phyloP scores from a whole-genome alignment of 2,113 vertebrate genomes.

The Anseranas semipalmata region DNA sequence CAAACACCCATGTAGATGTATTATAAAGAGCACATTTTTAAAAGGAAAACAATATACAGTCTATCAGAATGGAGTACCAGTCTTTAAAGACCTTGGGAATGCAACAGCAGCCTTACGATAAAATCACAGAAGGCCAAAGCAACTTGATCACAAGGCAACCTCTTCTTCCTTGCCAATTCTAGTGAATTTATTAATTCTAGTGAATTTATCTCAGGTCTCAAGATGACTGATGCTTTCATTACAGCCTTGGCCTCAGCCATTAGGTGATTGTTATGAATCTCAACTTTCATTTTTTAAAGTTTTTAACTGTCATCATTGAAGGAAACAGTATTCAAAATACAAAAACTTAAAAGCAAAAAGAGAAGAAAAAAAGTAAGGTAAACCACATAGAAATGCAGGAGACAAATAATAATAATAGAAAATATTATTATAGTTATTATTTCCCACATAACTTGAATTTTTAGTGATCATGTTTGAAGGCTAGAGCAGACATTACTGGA shows the following conservation, averaged over 20 bases:
- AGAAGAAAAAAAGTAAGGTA: neutral
- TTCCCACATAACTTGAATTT: neutral
- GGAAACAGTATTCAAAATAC: neutral
- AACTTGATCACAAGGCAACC: neutral
- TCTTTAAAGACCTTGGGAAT: neutral
- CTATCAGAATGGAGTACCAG: neutral
- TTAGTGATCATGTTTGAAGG: neutral
- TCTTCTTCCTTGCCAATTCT: neutral
- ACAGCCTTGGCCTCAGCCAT: neutral
- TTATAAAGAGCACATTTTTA: neutral
- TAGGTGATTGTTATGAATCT: neutral
- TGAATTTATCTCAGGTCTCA: neutral
- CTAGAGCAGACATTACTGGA: neutral
- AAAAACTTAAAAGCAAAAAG: neutral
- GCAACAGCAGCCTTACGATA: neutral
- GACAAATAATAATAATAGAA: neutral
- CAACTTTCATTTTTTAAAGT: neutral
- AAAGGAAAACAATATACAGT: neutral
- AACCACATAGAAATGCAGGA: neutral
- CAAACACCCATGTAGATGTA: neutral
- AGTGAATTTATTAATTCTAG: neutral
- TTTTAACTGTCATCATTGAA: neutral
- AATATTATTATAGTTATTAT: neutral
- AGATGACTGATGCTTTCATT: slow-evolving; percentile 34
- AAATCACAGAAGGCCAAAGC: neutral